These are phyloP conservation scores for Chiloscyllium plagiosum DNA, from an alignment of 2,113 vertebrate species.

Conservation along the genomic window DNA sequence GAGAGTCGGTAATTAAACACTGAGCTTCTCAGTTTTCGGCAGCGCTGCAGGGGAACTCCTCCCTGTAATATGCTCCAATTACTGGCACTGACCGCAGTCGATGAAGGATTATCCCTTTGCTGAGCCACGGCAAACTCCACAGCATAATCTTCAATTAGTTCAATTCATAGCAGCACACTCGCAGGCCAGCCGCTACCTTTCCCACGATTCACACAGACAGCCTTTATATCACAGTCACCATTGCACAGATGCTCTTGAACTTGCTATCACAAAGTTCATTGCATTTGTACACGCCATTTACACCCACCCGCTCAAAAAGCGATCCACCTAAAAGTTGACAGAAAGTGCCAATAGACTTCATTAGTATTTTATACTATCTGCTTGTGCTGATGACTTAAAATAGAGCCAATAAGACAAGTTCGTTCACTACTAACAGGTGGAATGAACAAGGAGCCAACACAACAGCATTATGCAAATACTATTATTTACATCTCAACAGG, in stretches of 20 bases:
- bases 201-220: slow-evolving; percentile 67
- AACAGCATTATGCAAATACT: slow-evolving; percentile 27
- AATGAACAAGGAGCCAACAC: slow-evolving; percentile 50
- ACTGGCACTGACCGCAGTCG: slow-evolving; percentile 65
- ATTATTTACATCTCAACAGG: slow-evolving; percentile 29
- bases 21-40: slow-evolving; percentile 69
- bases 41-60: slow-evolving; percentile 61
- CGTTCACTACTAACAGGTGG: slow-evolving; percentile 58
- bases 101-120: slow-evolving; percentile 77
- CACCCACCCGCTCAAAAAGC: not conserved
- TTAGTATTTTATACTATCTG: slow-evolving; percentile 53
- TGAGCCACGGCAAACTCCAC: slow-evolving; percentile 61
- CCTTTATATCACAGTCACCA: slow-evolving; percentile 48
- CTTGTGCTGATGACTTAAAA: slow-evolving; percentile 59
- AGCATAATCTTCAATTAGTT: slow-evolving; percentile 78
- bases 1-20: slow-evolving; percentile 68
- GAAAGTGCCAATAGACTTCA: slow-evolving; percentile 53
- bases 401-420: slow-evolving; percentile 45
- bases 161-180: slow-evolving; percentile 63
- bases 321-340: slow-evolving; percentile 53
- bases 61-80: slow-evolving; percentile 74
- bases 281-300: slow-evolving; percentile 49
- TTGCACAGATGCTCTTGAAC: slow-evolving; percentile 61
- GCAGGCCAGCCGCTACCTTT: slow-evolving; percentile 63
- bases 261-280: slow-evolving; percentile 58